These are phyloP conservation scores for Euwallacea similis DNA, from an alignment of 1,140 invertebrate genomes.

Conservation along the genomic window DNA sequence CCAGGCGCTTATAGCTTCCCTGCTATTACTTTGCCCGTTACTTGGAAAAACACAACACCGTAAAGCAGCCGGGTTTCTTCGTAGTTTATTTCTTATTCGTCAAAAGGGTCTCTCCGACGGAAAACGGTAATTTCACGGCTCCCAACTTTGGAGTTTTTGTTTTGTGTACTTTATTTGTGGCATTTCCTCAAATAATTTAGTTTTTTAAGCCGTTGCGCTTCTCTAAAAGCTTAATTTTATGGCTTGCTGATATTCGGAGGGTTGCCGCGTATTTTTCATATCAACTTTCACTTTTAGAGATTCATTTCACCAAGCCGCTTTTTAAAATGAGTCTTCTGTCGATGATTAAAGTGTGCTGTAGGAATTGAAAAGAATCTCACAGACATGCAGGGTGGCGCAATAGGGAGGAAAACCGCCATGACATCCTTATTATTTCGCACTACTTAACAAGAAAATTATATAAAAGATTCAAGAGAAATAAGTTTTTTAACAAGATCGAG, in stretches of 20 bases:
- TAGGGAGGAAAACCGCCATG: too few species aligned
- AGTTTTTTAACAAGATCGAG: too few species aligned
- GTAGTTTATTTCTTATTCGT: conserved; percentile 29
- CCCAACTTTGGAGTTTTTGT: conserved; percentile 29
- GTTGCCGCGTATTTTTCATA: conserved; percentile 8
- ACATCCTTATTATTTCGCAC: too few species aligned
- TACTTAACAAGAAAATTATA: too few species aligned
- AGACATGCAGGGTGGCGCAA: too few species aligned
- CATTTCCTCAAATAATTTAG: conserved; percentile 29
- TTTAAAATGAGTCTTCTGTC: too few species aligned
- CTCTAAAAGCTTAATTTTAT: conserved; percentile 35
- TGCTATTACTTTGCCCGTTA: conserved; percentile 5
- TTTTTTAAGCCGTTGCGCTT: conserved; percentile 29
- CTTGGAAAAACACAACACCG: conserved; percentile 13
- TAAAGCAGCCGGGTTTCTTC: conserved; percentile 3
- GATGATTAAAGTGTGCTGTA: too few species aligned
- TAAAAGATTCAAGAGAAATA: too few species aligned
- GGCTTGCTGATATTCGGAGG: conserved; percentile 27
- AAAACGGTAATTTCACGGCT: conserved; percentile 32
- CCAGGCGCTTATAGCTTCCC: background rate
- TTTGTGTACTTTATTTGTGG: conserved; percentile 29
- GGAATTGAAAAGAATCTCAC: too few species aligned
- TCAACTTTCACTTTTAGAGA: background rate
- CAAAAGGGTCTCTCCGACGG: conserved; percentile 10
- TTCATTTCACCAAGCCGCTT: too few species aligned